A percentile compares a stretch with the other conserved stretches of the same genome.
phyloP scores from a whole-genome alignment of 2,113 vertebrate genomes.

The Monarcha castaneiventris region DNA sequence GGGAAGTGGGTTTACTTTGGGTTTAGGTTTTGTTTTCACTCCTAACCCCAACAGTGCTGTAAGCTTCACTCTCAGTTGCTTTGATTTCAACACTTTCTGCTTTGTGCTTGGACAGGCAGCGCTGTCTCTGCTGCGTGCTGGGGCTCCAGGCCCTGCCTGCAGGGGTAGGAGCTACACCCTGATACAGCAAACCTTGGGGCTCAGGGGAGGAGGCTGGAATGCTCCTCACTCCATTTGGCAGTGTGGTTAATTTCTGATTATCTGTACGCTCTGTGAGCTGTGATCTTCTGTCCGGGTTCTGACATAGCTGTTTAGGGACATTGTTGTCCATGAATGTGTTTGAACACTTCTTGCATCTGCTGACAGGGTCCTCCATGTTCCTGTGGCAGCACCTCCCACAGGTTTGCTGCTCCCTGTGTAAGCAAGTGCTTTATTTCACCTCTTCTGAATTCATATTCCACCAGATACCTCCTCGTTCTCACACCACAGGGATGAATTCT shows the following conservation, averaged over 20 bases:
- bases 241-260: not conserved
- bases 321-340: not conserved
- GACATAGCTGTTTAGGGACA: not conserved
- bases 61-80: not conserved
- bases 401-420: not conserved
- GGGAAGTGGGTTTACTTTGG: not conserved
- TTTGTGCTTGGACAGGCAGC: not conserved
- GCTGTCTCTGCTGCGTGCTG: fast-evolving
- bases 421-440: not conserved
- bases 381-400: not conserved
- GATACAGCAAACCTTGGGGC: not conserved
- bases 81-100: not conserved
- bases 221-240: not conserved
- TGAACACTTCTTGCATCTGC: not conserved
- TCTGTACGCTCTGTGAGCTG: not conserved
- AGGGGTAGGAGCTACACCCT: not conserved
- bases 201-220: not conserved
- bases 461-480: not conserved
- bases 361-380: not conserved
- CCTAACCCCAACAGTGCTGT: not conserved
- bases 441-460: not conserved
- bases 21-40: not conserved
- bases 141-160: not conserved
- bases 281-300: not conserved
- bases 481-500: not conserved